Base-by-base conservation (phyloP, 2,113 vertebrate species). In the Nothocercus nigrocapillus region DNA sequence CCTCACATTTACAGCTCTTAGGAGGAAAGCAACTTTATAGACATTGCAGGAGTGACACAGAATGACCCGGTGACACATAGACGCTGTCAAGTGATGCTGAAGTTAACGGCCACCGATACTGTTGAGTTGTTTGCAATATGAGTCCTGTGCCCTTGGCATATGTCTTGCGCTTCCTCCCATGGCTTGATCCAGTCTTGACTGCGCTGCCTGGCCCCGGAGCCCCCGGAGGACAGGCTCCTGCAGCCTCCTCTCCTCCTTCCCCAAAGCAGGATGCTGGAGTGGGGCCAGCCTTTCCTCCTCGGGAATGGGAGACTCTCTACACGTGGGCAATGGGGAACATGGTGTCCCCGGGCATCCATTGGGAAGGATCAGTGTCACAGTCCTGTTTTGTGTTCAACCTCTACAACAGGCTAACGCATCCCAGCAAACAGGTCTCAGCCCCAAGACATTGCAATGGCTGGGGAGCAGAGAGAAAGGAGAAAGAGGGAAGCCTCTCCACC, bases 251-350 rank as follows among this genome's bases (percentile, higher is more conserved):
- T 54, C 51, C 27, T 53, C 14, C 24, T 89, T 89, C 36, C 24
- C 18, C 21, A 25, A 17, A 28, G 21, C 17, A 58, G 54, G 32
- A n/a, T 8, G 10, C 34, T 47, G 28, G 17, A 51, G 7, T 47
- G 28, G 34, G 54, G 4, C 6, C 0, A 1, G 19, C 11, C 12
- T 80, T 59, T 80, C 36, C 36, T 78, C 54, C 14, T 28, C 28
- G 14, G 47, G 14, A 78, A 2, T 0, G 0, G 11, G 13, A 8
- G 34, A 6, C 21, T 62, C 22, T 6, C 44, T 49, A 2, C 61
- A 21, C 11, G 54, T 20, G 38, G 44, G 12, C 9, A 51, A 16
- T 47, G 47, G 20, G 47, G 9, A 47, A 19, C 19, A 32, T 10
- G 11, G 5, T 77, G 34, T 17, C n/a, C 32, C 2, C 19, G 34